Evolutionary conservation across 1,140 invertebrate genomes (phyloP), one percentile per base, ranked within the genome.

Genomic region (Pseudobourletiella spinata): DNA sequence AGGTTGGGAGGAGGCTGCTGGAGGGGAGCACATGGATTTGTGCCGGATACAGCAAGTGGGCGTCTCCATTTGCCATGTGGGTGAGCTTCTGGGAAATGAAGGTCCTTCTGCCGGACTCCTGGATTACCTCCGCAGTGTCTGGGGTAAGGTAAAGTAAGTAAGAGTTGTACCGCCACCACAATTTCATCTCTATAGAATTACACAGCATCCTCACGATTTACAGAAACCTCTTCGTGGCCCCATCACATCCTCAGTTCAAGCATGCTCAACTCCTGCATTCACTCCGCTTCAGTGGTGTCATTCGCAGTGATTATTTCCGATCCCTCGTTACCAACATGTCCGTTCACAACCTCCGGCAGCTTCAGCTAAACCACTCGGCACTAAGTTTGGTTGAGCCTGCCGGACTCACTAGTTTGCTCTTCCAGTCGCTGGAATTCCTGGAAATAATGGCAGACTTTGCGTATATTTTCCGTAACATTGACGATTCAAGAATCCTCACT

Each of bases 61-160:
- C 3, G 22, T 54, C 14, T 26, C 22, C 6, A 4, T 11, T 26
- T 54, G 50, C 20, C 50, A 54, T 30, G 28, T 54, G 4, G 50
- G 50, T 14, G 50, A 54, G 20, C 3, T 54, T 15, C 8, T 54
- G 50, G 16, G 30, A 6, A 28, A 28, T 14, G 3, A 11, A 6
- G 11, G 6, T 11, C 6, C 6, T 15, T 48, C 46, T 22, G 22
- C 46, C 6, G 46, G 46, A 15, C 4, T 26, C 25, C 6, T 25
- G 6, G 50, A 28, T 11, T 6, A 28, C 6, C 8, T 54, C 14
- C 6, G 15, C 14, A 8, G 50, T 14, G 20, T 54, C 30, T 54
- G 24, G 24, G 25, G 16, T 8, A 54, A 54, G 50, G 50, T 54
- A 54, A 54, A 54, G 50, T 54, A 54, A 54, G 50, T 54, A 48